phyloP scores from a whole-genome alignment of 2,113 vertebrate species.

The Pterophyllum scalare region DNA sequence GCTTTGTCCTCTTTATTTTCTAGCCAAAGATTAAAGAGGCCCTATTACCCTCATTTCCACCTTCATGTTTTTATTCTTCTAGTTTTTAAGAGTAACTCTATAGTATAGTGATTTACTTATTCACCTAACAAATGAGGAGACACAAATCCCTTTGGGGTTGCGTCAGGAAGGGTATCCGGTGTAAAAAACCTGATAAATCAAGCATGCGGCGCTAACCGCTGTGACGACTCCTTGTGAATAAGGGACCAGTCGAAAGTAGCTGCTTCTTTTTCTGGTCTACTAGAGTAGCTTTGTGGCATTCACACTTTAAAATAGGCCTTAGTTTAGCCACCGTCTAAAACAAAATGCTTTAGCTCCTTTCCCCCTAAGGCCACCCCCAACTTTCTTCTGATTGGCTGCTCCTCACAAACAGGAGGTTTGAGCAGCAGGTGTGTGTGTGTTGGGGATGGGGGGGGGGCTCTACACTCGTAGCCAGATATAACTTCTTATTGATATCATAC shows the following conservation, averaged over 20 bases:
- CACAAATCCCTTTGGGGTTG: neutral
- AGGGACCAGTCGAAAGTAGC: neutral
- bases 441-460: neutral
- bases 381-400: neutral
- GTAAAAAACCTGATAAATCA: neutral
- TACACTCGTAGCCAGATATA: neutral
- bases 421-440: neutral
- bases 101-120: neutral
- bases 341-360: neutral
- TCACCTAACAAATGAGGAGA: neutral
- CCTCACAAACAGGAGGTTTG: neutral
- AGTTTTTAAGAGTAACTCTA: neutral
- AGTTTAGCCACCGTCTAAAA: neutral
- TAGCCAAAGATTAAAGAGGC: neutral
- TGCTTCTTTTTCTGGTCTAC: neutral
- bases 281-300: too few relatives aligned
- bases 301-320: neutral
- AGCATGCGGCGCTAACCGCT: neutral
- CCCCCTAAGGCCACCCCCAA: neutral
- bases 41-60: neutral
- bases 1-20: neutral
- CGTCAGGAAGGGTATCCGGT: neutral
- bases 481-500: neutral
- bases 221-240: neutral
- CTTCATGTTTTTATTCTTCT: neutral